Conservation (phyloP, 2,113 vertebrate genomes). For the Grammomys surdaster region DNA sequence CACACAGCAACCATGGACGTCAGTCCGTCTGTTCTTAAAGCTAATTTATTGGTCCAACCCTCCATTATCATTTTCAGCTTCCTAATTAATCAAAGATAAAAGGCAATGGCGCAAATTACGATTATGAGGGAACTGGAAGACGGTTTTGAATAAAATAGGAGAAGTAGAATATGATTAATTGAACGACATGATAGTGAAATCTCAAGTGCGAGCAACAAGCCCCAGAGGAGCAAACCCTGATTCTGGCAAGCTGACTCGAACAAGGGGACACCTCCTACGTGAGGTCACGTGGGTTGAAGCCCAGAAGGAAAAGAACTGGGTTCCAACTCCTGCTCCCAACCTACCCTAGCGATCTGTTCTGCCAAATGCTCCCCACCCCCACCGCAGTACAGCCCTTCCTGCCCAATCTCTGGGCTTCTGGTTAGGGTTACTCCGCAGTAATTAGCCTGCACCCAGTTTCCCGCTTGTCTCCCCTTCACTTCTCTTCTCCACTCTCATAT, state of each 20-base stretch:
- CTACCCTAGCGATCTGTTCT: accelerated
- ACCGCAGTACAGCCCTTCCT: accelerated
- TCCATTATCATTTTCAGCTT: conserved; percentile 71
- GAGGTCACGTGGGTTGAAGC: conserved; percentile 16
- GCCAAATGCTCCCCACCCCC: background rate
- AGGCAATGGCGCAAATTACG: conserved; percentile 64
- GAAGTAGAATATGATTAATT: conserved; percentile 53
- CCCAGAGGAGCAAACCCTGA: background rate
- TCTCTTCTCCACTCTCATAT: background rate
- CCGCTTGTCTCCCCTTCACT: background rate
- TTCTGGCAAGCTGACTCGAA: accelerated
- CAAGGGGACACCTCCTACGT: background rate
- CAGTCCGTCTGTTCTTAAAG: conserved; percentile 16
- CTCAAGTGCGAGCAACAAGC: conserved; percentile 37
- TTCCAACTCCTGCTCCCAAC: background rate
- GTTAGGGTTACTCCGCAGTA: background rate
- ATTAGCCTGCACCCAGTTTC: background rate
- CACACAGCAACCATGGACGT: conserved; percentile 16
- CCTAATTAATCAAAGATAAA: conserved; percentile 77
- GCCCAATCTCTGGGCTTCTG: background rate
- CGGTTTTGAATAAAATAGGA: conserved; percentile 63
- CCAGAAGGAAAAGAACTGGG: background rate
- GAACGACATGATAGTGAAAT: conserved; percentile 57
- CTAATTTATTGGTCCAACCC: conserved; percentile 74
- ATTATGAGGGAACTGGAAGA: conserved; percentile 61